These are phyloP conservation scores for Caenorhabditis japonica DNA, from an alignment of 2,888 invertebrate species.

Conservation along the genomic window DNA sequence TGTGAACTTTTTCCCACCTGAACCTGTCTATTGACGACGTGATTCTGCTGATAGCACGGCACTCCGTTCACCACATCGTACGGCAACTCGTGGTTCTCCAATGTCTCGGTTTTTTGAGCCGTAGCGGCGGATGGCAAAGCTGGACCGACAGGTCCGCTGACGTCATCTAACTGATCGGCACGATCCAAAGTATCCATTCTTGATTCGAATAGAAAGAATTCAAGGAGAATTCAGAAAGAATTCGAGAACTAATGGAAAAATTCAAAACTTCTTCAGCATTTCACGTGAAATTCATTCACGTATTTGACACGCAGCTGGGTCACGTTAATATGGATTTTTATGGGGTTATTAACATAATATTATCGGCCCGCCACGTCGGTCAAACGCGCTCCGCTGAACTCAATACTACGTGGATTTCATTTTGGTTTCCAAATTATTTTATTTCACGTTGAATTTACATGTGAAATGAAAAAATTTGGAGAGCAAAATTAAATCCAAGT, in stretches of 20 bases:
- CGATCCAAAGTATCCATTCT: constrained; percentile 19
- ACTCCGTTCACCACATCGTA: constrained; percentile 62
- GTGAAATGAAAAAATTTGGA: no score
- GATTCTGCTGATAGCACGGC: constrained; percentile 58
- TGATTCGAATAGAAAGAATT: neutral
- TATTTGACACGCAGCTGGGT: neutral
- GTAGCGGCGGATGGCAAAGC: constrained; percentile 10
- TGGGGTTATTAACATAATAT: no score
- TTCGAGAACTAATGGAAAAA: neutral
- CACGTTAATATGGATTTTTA: no score
- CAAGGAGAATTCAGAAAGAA: neutral
- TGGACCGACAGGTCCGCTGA: constrained; percentile 21
- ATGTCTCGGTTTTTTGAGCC: neutral
- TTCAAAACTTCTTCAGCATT: neutral
- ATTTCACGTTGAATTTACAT: no score
- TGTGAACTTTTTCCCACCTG: no score
- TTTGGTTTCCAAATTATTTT: no score
- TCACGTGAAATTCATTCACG: neutral
- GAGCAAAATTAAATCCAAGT: no score
- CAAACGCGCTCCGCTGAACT: no score
- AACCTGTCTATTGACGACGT: constrained; percentile 57
- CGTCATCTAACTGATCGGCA: constrained; percentile 3
- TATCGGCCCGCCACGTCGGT: no score
- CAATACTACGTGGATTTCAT: no score
- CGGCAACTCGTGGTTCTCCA: constrained; percentile 17